A percentile compares a stretch with the other conserved stretches of the same genome.
Conservation (phyloP, 2,797 vertebrate genomes). For the Lithobates pipiens region DNA sequence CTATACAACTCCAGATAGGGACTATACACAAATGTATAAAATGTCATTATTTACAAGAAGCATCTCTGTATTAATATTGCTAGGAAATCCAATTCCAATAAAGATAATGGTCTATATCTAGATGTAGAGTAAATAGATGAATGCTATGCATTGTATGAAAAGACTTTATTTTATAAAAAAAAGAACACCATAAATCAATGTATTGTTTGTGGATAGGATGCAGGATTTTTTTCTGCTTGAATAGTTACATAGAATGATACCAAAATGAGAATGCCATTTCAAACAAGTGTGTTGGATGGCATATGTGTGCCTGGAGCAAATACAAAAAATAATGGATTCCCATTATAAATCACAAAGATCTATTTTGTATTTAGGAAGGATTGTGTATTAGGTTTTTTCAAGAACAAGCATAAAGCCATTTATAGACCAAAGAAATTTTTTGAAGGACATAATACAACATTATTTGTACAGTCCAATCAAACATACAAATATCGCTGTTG, state of each 20-base stretch:
- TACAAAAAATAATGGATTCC: background rate
- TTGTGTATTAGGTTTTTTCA: background rate
- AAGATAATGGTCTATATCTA: slow-evolving; percentile 14
- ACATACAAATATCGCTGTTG: background rate
- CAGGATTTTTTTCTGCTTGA: background rate
- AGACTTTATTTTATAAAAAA: background rate
- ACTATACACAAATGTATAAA: slow-evolving; percentile 4
- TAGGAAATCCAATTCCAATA: slow-evolving; percentile 26
- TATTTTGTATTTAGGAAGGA: background rate
- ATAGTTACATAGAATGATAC: background rate
- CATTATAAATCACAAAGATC: background rate
- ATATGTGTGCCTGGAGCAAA: background rate
- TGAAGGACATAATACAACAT: background rate
- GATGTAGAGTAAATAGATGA: background rate
- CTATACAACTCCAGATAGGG: background rate
- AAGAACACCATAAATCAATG: slow-evolving; percentile 6
- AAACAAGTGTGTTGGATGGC: background rate
- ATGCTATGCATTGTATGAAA: background rate
- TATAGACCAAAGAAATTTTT: background rate
- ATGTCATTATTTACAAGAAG: background rate
- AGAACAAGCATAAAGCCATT: background rate
- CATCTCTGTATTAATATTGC: slow-evolving; percentile 9
- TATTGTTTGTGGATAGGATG: background rate
- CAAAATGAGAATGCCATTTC: background rate
- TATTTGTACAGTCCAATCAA: background rate